phyloP scores from a whole-genome alignment of 2,113 vertebrate genomes.

The Pollimyrus isidori region DNA sequence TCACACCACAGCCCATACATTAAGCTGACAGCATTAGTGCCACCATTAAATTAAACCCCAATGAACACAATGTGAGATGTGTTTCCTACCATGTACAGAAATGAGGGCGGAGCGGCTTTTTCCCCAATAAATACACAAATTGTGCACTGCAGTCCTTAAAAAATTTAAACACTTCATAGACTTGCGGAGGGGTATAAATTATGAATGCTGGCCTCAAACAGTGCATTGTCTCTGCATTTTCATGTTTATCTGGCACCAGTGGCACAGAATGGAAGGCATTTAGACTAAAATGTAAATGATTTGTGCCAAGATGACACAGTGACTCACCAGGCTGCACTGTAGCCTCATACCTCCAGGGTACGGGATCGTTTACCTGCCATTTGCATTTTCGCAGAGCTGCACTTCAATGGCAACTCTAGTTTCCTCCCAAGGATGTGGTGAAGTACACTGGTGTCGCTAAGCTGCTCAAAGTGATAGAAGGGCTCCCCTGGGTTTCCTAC shows the following conservation, averaged over 20 bases:
- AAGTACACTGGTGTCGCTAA: background rate
- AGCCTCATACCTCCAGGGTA: background rate
- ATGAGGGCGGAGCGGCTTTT: background rate
- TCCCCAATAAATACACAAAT: background rate
- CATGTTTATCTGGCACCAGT: background rate
- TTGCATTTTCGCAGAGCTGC: background rate
- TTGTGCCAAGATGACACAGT: background rate
- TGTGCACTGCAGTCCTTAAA: background rate
- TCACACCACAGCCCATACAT: background rate
- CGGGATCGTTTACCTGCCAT: background rate
- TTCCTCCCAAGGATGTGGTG: conserved; percentile 33
- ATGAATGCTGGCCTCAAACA: background rate
- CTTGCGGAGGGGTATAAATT: background rate
- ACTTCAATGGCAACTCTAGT: background rate
- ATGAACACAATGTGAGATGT: background rate
- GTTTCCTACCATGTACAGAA: background rate
- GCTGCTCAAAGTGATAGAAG: background rate
- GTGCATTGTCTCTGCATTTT: background rate
- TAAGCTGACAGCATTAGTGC: background rate
- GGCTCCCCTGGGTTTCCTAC: background rate
- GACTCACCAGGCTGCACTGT: background rate
- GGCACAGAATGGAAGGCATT: background rate
- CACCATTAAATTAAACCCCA: background rate
- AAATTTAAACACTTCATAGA: background rate
- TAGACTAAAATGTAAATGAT: background rate